Percentiles rank a stretch among this genome's conserved stretches.
phyloP scores from a whole-genome alignment of 2,888 invertebrate species.

The Euzophera pinguis region DNA sequence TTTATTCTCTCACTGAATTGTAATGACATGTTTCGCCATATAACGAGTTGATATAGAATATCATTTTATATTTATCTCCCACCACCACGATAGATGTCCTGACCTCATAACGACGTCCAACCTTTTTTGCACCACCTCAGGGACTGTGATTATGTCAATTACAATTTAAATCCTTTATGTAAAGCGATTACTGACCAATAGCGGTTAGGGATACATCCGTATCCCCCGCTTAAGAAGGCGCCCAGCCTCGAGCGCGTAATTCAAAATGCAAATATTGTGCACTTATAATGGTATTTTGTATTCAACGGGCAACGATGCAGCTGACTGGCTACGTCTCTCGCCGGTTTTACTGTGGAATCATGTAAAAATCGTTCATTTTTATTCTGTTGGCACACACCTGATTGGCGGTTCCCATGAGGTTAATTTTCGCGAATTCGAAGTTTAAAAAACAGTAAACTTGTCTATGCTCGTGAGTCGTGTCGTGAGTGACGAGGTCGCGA shows the following conservation, averaged over 20 bases:
- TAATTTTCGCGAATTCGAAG: slow-evolving; percentile 70
- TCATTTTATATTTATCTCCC: no score
- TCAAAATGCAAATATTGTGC: slow-evolving; percentile 77
- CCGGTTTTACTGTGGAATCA: slow-evolving; percentile 73
- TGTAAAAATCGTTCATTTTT: slow-evolving; percentile 74
- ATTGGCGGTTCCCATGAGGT: slow-evolving; percentile 76
- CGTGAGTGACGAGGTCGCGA: slow-evolving; percentile 12
- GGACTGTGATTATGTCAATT: slow-evolving; percentile 10
- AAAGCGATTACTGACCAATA: slow-evolving; percentile 15
- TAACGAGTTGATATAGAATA: no score
- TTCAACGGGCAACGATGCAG: slow-evolving; percentile 60
- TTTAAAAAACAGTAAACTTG: slow-evolving; percentile 36
- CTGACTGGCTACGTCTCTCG: slow-evolving; percentile 60
- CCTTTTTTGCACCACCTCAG: neutral
- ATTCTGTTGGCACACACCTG: slow-evolving; percentile 65
- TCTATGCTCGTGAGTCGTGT: slow-evolving; percentile 39
- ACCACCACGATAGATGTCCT: no score
- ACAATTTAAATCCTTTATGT: slow-evolving; percentile 2
- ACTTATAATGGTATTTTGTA: slow-evolving; percentile 73
- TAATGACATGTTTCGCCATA: no score
- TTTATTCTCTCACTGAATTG: no score
- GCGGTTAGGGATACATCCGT: slow-evolving; percentile 8
- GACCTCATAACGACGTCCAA: no score
- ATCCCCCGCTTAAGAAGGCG: slow-evolving; percentile 33
- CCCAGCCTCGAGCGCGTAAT: slow-evolving; percentile 66